Evolutionary conservation across 2,113 vertebrate species (phyloP), one percentile per base, ranked within the genome.

Genomic region (Mesembrinibis cayennensis): DNA sequence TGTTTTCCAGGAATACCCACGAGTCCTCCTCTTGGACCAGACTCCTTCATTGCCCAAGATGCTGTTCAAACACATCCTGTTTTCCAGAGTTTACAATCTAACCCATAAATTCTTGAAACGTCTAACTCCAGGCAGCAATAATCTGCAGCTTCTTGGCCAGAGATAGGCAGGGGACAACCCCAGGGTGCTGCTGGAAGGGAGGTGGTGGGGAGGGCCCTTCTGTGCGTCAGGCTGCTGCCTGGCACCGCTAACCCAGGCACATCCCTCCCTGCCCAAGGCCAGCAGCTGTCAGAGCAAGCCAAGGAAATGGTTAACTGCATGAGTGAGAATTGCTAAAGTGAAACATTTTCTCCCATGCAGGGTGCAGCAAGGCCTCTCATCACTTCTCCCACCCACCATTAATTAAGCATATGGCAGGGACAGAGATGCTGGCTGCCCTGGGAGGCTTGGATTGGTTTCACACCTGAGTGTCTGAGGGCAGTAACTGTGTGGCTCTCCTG

Each of bases 311-410:
- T 66, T 92, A 67, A 77, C 49, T 67, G 70, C 80, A 29, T 45
- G 76, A 89, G n/a, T 67, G 86, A 84, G 72, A 82, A 65, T 34
- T 95, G 71, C 65, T 95, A 2, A 85, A 82, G 44, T 42, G 66
- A 95, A 95, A 61, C 42, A 4, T 84, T 92, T 91, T 93, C 42
- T 84, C 58, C 49, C 40, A n/a, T 72, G 81, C 58, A 32, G 89
- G 49, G 59, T 77, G 44, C 78, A 86, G 78, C 27, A 40, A 85
- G 29, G 72, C 63, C 38, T 92, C 53, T 59, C 65, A 30, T 42
- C n/a, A 4, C 58, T 95, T 83, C 36, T 95, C 36, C 62, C 52
- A 63, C 26, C 29, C 72, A 42, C 29, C 45, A 26, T 62, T 96
- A 93, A 89, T 90, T 58, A 74, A 81, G 58, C 86, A 87, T 53